A percentile compares a stretch with the other conserved stretches of the same genome.
Evolutionary conservation across 2,888 invertebrate genomes (phyloP).

Genomic region (Nemotelus pantherinus): DNA sequence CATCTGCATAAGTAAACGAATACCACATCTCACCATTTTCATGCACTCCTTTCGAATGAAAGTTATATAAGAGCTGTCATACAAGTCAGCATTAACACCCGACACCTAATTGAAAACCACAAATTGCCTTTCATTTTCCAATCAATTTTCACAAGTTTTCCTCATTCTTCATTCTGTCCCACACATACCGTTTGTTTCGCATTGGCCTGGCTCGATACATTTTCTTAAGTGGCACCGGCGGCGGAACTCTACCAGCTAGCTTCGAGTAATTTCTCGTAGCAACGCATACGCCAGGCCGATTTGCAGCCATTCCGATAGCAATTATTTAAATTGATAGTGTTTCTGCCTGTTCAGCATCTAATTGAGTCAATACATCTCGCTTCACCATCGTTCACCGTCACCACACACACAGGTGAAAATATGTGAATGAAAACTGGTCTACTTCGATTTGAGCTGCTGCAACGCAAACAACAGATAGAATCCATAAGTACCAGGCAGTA

Average conservation of each 20-base stretch:
- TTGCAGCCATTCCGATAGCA: slow-evolving; percentile 29
- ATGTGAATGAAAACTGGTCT: slow-evolving; percentile 14
- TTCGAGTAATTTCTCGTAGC: background rate
- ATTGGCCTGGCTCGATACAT: too few relatives aligned
- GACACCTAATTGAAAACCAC: too few relatives aligned
- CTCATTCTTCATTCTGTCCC: too few relatives aligned
- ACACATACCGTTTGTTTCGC: too few relatives aligned
- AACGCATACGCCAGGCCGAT: slow-evolving; percentile 20
- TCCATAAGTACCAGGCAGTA: too few relatives aligned
- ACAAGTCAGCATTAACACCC: too few relatives aligned
- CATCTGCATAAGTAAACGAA: too few relatives aligned
- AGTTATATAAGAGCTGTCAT: too few relatives aligned
- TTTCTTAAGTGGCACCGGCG: background rate
- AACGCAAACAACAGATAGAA: background rate
- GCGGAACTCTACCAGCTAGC: background rate
- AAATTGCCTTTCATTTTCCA: too few relatives aligned
- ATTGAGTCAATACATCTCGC: slow-evolving; percentile 31
- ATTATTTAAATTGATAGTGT: slow-evolving; percentile 39
- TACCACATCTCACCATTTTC: too few relatives aligned
- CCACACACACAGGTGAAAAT: slow-evolving; percentile 34
- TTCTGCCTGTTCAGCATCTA: slow-evolving; percentile 21
- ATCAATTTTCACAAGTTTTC: too few relatives aligned
- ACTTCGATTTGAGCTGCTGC: background rate
- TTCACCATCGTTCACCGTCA: slow-evolving; percentile 19
- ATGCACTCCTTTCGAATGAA: too few relatives aligned